Percentiles rank a stretch among this genome's conserved stretches.
Evolutionary conservation across 2,797 vertebrate species (phyloP).

Genomic region (Passerculus sandwichensis): DNA sequence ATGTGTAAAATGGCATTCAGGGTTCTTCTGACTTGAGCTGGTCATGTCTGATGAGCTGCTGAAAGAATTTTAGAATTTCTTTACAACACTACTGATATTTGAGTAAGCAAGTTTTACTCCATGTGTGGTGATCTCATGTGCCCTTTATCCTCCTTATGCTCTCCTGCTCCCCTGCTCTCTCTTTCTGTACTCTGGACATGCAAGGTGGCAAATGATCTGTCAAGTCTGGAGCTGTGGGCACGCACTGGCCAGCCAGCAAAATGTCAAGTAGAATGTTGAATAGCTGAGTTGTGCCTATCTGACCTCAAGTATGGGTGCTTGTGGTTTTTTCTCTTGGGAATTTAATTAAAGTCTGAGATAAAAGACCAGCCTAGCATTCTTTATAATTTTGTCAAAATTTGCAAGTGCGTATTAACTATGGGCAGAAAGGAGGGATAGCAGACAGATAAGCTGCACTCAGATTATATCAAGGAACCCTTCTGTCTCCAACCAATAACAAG

Average conservation of each 20-base stretch:
- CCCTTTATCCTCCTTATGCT: not conserved
- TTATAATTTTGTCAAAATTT: not conserved
- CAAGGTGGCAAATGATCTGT: not conserved
- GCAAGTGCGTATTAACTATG: not conserved
- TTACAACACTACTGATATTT: not conserved
- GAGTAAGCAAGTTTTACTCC: not conserved
- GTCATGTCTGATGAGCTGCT: not conserved
- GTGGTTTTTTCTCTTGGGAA: not conserved
- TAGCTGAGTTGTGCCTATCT: not conserved
- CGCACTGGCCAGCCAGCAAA: not conserved
- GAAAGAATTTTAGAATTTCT: not conserved
- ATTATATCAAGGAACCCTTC: not conserved
- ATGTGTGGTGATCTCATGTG: not conserved
- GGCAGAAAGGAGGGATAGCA: not conserved
- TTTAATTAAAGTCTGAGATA: not conserved
- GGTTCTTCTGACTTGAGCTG: not conserved
- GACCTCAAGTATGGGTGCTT: not conserved
- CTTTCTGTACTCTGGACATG: not conserved
- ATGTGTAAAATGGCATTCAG: rapidly evolving
- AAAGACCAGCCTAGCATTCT: not conserved
- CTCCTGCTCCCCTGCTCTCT: not conserved
- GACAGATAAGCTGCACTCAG: not conserved
- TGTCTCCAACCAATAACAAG: not conserved
- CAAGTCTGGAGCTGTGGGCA: not conserved
- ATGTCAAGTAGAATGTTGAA: not conserved